phyloP scores from a whole-genome alignment of 1,140 invertebrate genomes.

The Drosophila saltans region DNA sequence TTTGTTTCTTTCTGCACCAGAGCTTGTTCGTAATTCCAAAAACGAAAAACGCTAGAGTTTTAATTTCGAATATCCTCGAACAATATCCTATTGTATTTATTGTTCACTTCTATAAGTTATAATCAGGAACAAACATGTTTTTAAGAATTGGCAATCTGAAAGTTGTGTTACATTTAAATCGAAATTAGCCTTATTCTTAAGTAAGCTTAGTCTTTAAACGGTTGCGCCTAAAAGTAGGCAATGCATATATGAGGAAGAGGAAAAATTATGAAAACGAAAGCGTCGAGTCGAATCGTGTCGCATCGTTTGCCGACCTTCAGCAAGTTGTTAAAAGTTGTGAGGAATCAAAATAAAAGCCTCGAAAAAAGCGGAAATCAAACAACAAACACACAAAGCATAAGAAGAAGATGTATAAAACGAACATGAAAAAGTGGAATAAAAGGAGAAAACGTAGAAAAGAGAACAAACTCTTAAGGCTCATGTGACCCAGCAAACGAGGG shows the following conservation, averaged over 20 bases:
- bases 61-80: no score
- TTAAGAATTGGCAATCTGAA: no score
- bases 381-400: conserved; percentile 35
- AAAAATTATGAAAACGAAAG: conserved; percentile 42
- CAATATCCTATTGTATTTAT: no score
- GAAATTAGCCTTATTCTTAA: no score
- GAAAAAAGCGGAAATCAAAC: conserved; percentile 52
- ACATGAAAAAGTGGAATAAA: conserved; percentile 41
- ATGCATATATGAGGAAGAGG: background rate
- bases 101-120: no score
- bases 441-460: conserved; percentile 42
- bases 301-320: conserved; percentile 50
- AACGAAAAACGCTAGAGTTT: no score
- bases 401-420: conserved; percentile 30
- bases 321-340: conserved; percentile 42
- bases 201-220: background rate
- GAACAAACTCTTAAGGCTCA: conserved; percentile 54
- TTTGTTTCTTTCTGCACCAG: conserved; percentile 11
- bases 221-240: conserved; percentile 56
- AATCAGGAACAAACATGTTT: no score
- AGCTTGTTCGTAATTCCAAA: no score
- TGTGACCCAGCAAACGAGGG: conserved; percentile 61
- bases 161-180: no score
- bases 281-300: background rate
- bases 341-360: conserved; percentile 68